Base-by-base conservation (phyloP, 2,888 invertebrate species). In the Gortyna flavago region DNA sequence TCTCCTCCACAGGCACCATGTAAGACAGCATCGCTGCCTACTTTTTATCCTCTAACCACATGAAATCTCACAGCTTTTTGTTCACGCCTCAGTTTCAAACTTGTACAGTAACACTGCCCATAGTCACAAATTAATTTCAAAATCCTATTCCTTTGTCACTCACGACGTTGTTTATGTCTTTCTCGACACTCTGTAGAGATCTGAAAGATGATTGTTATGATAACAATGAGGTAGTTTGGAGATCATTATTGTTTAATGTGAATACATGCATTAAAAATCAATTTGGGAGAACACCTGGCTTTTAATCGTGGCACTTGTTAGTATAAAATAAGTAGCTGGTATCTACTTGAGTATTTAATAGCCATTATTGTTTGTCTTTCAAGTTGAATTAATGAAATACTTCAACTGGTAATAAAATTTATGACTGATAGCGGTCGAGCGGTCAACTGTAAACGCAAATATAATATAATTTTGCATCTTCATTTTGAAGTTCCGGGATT, bases 1-100 rank as follows among this genome's bases (percentile, higher is more conserved):
- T 98, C 93, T 98, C 98, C 91, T 98, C 98, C 91, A 98, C 97
- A 72, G 98, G 98, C 89, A 98, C 97, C 98, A 98, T 98, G 93
- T 98, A 98, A 87, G 98, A 98, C 96, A 98, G 96, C 98, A 98
- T 98, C 79, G 93, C 93, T 93, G 93, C 69, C 90, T 88, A 85
- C 38, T 80, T 75, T 75, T 72, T 81, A 68, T 64, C 77, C 78
- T 78, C 81, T 79, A 79, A 76, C 80, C 81, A 81, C 90, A 88
- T 89, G 75, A 75, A 88, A 80, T 70, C 70, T n/a, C 69, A 64
- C 76, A 67, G 57, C 75, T 81, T 71, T 84, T 79, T 74, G 81
- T 86, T 87, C 85, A 88, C 76, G 83, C 77, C 75, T 87, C 81
- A 59, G 61, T 61, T 51, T 75, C 64, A 82, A 79, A 71, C 29